Base-by-base conservation (phyloP, 2,797 vertebrate species). In the Acropternis orthonyx region DNA sequence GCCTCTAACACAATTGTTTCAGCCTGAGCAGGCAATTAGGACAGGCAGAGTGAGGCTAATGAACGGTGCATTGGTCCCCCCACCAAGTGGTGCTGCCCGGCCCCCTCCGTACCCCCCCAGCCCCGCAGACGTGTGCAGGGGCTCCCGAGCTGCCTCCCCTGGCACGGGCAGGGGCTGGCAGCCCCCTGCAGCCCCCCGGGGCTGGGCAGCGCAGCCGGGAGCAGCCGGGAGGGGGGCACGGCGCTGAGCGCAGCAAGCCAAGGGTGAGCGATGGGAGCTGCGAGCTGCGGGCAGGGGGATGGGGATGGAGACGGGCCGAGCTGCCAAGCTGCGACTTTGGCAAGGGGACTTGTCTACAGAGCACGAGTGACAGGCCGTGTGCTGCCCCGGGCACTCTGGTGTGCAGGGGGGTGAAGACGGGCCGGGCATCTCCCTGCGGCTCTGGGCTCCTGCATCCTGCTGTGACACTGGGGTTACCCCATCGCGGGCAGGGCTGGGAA, bases 21-120 rank as follows among this genome's bases (percentile, higher is more conserved):
- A 97, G 97, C 97, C 95, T 97, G 96, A 98, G 74, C 96, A 98
- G 96, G 96, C 98, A 98, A 98, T 98, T 98, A 98, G 98, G 97
- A 95, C 95, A 89, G 95, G 93, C 97, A 84, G 96, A 93, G 93
- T 44, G 91, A 95, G 91, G 95, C 91, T 97, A 95, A 97, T 96
- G 95, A 97, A 92, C 46, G 69, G 90, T 90, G 92, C 93, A 92
- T 54, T 17, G 59, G 73, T 52, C 62, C 10, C 49, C 55, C 54
- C 28, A 8, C 54, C 28, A 8, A 37, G 82, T 54, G 72, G 79
- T 68, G 75, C 79, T 2, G 66, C 88, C 67, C 32, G 78, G 71
- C 58, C 88, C 93, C 63, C 78, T 36, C 71, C 12, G 2, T 37
- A 52, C 1, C 73, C 51, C 79, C 76, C 58, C 44, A 16, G 34